Percentiles rank a stretch among this genome's conserved stretches.
Conservation (phyloP, 92 coral and sea anemone species). For the Zoanthus sociatus region DNA sequence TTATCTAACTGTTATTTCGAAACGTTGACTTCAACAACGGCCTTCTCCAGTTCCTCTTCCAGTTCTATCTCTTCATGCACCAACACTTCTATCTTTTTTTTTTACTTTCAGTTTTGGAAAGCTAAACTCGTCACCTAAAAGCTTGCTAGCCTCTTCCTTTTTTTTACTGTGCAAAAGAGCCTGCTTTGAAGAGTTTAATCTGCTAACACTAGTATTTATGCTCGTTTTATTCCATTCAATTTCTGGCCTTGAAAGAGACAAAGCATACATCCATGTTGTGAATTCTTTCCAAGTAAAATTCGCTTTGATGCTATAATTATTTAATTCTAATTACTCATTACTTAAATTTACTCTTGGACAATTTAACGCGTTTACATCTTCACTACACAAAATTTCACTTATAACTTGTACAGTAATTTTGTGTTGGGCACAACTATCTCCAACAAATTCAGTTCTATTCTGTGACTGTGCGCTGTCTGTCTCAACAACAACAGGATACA, state of each 20-base stretch:
- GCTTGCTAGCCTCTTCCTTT: neutral
- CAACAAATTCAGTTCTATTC: slow-evolving; percentile 7
- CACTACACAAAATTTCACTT: slow-evolving; percentile 18
- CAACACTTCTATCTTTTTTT: neutral
- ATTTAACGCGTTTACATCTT: neutral
- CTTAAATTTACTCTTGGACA: slow-evolving; percentile 27
- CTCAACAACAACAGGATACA: slow-evolving; percentile 22
- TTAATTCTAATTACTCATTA: slow-evolving; percentile 14
- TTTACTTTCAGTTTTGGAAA: slow-evolving; percentile 19
- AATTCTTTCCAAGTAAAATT: slow-evolving; percentile 26
- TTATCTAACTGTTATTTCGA: slow-evolving; percentile 4
- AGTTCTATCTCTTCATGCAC: slow-evolving; percentile 22
- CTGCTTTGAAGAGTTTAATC: slow-evolving; percentile 8
- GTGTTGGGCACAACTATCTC: slow-evolving; percentile 10
- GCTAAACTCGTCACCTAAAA: slow-evolving; percentile 5
- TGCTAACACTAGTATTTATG: neutral
- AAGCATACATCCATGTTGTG: slow-evolving; percentile 23
- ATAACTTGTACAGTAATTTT: slow-evolving; percentile 19
- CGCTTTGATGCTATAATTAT: slow-evolving; percentile 2
- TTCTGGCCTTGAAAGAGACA: slow-evolving; percentile 40
- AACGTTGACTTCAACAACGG: slow-evolving; percentile 1
- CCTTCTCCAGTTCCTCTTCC: slow-evolving; percentile 4
- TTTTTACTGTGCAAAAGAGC: neutral
- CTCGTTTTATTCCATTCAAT: slow-evolving; percentile 27
- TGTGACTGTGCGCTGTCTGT: slow-evolving; percentile 27